These are phyloP conservation scores for Pteruthius melanotis DNA, from an alignment of 2,113 vertebrate species.

Conservation along the genomic window DNA sequence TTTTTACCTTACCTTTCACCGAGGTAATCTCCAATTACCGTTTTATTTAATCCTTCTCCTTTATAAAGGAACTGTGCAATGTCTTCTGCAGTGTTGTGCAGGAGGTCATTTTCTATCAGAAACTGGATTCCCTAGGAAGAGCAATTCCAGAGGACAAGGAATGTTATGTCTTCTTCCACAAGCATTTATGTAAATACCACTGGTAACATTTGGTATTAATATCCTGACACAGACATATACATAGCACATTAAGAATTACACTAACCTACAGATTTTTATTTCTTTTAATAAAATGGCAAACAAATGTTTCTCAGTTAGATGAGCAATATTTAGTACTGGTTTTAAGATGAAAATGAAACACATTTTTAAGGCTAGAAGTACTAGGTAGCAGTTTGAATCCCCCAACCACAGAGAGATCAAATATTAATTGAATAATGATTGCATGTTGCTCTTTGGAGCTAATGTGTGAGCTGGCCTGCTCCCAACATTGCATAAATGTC, in stretches of 20 bases:
- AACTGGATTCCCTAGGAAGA: constrained; percentile 91
- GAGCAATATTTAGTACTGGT: background rate
- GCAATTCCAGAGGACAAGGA: background rate
- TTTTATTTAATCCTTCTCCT: constrained; percentile 98
- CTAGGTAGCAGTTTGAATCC: background rate
- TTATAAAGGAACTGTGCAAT: constrained; percentile 98
- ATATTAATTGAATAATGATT: background rate
- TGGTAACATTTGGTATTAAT: background rate
- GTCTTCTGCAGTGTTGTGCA: constrained; percentile 93
- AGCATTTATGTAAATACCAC: background rate
- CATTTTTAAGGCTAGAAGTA: background rate
- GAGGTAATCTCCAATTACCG: constrained; percentile 95
- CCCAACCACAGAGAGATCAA: background rate
- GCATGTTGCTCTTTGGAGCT: background rate
- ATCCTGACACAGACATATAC: background rate
- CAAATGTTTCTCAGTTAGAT: background rate
- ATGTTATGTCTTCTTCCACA: background rate
- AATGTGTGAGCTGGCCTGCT: background rate
- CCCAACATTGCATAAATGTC: background rate
- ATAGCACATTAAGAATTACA: background rate
- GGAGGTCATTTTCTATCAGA: constrained; percentile 94
- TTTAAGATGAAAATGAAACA: background rate
- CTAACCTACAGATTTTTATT: background rate
- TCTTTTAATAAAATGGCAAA: background rate
- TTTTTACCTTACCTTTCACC: constrained; percentile 85